Evolutionary conservation across 2,888 invertebrate species (phyloP).

Genomic region (Tyria jacobaeae): DNA sequence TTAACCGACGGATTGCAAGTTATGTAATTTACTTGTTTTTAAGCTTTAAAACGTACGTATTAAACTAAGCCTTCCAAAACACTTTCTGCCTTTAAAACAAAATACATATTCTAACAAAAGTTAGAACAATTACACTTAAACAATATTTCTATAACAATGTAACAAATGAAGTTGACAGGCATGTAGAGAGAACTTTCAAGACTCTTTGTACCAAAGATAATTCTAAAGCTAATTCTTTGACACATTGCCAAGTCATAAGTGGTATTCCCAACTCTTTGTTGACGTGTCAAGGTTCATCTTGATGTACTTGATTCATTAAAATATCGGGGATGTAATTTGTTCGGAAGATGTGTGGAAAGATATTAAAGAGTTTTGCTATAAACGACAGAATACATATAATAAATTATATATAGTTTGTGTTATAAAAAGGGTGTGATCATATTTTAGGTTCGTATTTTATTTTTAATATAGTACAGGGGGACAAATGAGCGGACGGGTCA

Average conservation of each 20-base stretch:
- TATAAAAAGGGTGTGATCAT: too few relatives aligned
- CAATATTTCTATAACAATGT: slow-evolving; percentile 26
- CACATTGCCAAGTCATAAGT: slow-evolving; percentile 44
- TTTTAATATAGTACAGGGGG: too few relatives aligned
- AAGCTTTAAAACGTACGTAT: too few relatives aligned
- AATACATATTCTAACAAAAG: not conserved
- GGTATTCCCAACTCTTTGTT: slow-evolving; percentile 28
- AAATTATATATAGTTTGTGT: not conserved
- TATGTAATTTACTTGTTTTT: too few relatives aligned
- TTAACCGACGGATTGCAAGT: too few relatives aligned
- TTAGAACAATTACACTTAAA: not conserved
- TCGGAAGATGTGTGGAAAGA: not conserved
- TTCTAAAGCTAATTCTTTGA: slow-evolving; percentile 30
- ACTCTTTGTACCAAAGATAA: slow-evolving; percentile 36
- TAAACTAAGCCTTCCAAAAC: not conserved
- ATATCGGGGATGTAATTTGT: slow-evolving; percentile 6
- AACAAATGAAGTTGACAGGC: slow-evolving; percentile 36
- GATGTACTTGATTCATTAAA: slow-evolving; percentile 24
- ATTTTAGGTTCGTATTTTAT: too few relatives aligned
- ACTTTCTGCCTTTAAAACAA: not conserved
- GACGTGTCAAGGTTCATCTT: slow-evolving; percentile 46
- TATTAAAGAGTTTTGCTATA: too few relatives aligned
- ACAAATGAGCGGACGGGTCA: too few relatives aligned
- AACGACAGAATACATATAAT: not conserved
- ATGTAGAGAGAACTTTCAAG: slow-evolving; percentile 16